These are phyloP conservation scores for Orycteropus afer DNA, from an alignment of 2,113 vertebrate species.

Conservation along the genomic window DNA sequence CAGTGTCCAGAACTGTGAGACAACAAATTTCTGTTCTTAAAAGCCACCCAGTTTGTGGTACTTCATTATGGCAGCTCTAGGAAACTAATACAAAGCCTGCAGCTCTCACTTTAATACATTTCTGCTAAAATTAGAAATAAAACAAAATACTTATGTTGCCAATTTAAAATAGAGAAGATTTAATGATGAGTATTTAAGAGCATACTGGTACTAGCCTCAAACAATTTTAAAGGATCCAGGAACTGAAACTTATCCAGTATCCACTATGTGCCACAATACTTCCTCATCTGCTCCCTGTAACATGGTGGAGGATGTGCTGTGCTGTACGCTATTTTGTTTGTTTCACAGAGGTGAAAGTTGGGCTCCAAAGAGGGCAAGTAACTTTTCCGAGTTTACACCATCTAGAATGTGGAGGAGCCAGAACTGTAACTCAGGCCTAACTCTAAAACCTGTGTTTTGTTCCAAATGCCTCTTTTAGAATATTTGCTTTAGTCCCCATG, in stretches of 20 bases:
- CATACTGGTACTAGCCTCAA: neutral
- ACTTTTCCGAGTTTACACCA: neutral
- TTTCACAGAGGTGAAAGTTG: neutral
- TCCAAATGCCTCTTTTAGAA: neutral
- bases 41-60: neutral
- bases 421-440: neutral
- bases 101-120: neutral
- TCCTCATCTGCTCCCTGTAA: neutral
- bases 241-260: neutral
- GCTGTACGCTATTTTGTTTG: neutral
- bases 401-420: neutral
- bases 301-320: neutral
- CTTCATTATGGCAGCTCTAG: neutral
- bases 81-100: neutral
- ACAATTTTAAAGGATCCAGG: neutral
- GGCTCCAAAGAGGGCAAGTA: neutral
- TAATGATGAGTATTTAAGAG: neutral
- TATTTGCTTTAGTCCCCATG: neutral
- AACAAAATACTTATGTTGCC: neutral
- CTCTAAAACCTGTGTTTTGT: neutral
- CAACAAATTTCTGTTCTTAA: neutral
- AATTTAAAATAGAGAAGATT: conserved; percentile 16
- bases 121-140: conserved; percentile 3
- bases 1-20: neutral
- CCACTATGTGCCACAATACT: neutral